These are phyloP conservation scores for Sarcophilus harrisii DNA, from an alignment of 2,797 vertebrate genomes.

Conservation along the genomic window DNA sequence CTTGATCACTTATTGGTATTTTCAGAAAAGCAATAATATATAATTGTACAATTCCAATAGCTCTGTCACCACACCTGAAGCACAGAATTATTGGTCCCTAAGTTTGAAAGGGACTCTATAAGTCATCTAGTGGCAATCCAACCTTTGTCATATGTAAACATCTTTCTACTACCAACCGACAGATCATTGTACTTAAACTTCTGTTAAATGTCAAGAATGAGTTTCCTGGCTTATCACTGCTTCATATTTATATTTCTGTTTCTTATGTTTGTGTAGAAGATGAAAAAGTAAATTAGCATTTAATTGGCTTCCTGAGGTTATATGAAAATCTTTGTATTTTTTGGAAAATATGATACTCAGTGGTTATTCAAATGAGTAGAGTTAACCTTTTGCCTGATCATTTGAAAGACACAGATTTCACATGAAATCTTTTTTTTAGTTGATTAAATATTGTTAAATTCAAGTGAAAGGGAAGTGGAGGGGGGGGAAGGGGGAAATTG, in stretches of 20 bases:
- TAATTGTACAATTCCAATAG: neutral
- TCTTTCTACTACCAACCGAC: neutral
- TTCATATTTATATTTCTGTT: neutral
- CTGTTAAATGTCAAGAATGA: neutral
- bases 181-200: neutral
- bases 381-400: neutral
- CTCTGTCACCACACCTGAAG: neutral
- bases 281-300: neutral
- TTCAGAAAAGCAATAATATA: conserved; percentile 40
- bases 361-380: conserved; percentile 10
- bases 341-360: neutral
- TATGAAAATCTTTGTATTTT: neutral
- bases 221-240: conserved; percentile 17
- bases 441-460: conserved; percentile 22
- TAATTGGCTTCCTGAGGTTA: neutral
- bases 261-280: conserved; percentile 52
- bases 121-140: neutral
- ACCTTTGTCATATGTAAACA: neutral
- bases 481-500: too few relatives aligned
- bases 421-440: conserved; percentile 28
- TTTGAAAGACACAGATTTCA: conserved; percentile 24
- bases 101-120: neutral
- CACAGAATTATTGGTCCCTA: neutral
- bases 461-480: neutral
- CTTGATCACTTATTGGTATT: neutral